phyloP scores from a whole-genome alignment of 2,113 vertebrate genomes.

The Burhinus bistriatus region DNA sequence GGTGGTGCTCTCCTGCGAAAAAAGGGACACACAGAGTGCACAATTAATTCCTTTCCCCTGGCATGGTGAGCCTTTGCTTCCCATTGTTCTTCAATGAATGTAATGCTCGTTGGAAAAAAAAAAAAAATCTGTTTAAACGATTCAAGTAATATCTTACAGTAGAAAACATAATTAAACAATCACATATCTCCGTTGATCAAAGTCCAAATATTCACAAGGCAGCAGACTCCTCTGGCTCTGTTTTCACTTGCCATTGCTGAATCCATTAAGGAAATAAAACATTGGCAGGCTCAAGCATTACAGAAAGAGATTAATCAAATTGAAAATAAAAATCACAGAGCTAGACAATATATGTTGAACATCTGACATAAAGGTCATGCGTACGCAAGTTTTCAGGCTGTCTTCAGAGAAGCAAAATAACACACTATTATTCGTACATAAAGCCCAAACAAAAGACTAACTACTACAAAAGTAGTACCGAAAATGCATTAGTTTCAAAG shows the following conservation, averaged over 20 bases:
- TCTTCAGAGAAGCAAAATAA: neutral
- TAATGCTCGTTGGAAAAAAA: neutral
- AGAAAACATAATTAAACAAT: neutral
- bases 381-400: neutral
- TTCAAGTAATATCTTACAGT: neutral
- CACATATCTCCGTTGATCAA: neutral
- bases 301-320: neutral
- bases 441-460: neutral
- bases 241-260: neutral
- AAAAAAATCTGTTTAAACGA: neutral
- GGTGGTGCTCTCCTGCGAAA: slow-evolving; percentile 87
- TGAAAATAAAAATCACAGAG: slow-evolving; percentile 2
- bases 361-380: neutral
- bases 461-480: neutral
- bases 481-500: neutral
- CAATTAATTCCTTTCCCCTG: neutral
- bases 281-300: neutral
- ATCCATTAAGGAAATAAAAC: slow-evolving; percentile 15
- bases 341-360: neutral
- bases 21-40: neutral
- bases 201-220: slow-evolving; percentile 1
- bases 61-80: neutral
- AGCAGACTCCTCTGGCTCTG: neutral
- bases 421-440: neutral
- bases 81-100: neutral